phyloP scores from a whole-genome alignment of 2,113 vertebrate species.

The Solea senegalensis region DNA sequence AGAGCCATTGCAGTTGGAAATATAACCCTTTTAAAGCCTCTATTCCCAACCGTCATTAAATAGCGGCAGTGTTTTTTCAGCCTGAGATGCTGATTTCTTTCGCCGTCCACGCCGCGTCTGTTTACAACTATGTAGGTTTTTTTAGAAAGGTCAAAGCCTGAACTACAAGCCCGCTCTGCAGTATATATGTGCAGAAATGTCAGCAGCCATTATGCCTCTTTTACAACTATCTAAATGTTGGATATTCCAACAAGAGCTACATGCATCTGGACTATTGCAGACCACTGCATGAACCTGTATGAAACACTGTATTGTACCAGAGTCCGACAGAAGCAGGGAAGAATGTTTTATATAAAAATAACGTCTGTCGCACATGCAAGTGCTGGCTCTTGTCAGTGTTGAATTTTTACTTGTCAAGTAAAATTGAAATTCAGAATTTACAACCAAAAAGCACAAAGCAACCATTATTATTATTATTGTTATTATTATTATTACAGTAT shows the following conservation, averaged over 20 bases:
- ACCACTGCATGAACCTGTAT: not conserved
- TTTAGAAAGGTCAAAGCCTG: constrained; percentile 48
- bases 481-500: no score
- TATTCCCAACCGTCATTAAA: constrained; percentile 43
- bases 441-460: constrained; percentile 36
- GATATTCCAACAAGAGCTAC: constrained; percentile 31
- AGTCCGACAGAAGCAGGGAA: not conserved
- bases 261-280: constrained; percentile 28
- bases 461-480: constrained; percentile 43
- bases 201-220: constrained; percentile 47
- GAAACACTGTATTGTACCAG: not conserved
- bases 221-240: constrained; percentile 50
- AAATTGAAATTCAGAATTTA: constrained; percentile 21
- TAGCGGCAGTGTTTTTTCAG: constrained; percentile 42
- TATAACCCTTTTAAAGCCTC: constrained; percentile 18
- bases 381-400: not conserved
- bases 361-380: not conserved
- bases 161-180: constrained; percentile 28
- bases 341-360: not conserved
- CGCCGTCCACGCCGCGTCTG: constrained; percentile 7
- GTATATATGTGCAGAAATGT: constrained; percentile 36
- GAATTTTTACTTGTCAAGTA: not conserved
- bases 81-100: constrained; percentile 46
- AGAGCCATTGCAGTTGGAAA: constrained; percentile 34
- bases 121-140: constrained; percentile 25